Percentiles rank a stretch among this genome's conserved stretches.
Conservation (phyloP, 2,888 invertebrate genomes). For the Sisyra terminalis region DNA sequence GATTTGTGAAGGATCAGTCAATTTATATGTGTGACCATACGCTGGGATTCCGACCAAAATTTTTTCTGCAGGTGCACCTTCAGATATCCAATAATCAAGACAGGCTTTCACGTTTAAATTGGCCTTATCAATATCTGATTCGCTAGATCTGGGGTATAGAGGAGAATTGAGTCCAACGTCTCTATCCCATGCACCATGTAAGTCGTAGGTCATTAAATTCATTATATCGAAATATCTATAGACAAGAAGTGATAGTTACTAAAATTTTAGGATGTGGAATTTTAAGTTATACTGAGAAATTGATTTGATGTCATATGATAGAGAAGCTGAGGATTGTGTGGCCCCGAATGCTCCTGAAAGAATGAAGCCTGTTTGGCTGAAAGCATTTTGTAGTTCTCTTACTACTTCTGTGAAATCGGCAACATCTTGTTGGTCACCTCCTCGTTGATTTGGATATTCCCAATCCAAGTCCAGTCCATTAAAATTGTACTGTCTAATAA, state of each 20-base stretch:
- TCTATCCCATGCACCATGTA: slow-evolving; percentile 50
- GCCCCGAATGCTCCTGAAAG: slow-evolving; percentile 44
- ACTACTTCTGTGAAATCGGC: slow-evolving; percentile 34
- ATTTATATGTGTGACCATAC: slow-evolving; percentile 51
- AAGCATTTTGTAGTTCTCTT: slow-evolving; percentile 35
- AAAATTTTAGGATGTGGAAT: not conserved
- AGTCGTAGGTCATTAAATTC: slow-evolving; percentile 58
- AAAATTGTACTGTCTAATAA: slow-evolving; percentile 38
- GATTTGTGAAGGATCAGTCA: slow-evolving; percentile 28
- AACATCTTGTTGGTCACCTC: slow-evolving; percentile 29
- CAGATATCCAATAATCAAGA: slow-evolving; percentile 33
- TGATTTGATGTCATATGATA: slow-evolving; percentile 40
- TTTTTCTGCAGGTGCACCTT: slow-evolving; percentile 42
- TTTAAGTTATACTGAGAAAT: slow-evolving; percentile 30
- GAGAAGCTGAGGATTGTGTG: slow-evolving; percentile 27
- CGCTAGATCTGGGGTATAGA: slow-evolving; percentile 32
- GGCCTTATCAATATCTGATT: slow-evolving; percentile 18
- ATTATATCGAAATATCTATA: slow-evolving; percentile 44
- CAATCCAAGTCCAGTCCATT: slow-evolving; percentile 60
- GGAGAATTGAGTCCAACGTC: slow-evolving; percentile 51
- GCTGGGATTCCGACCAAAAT: slow-evolving; percentile 51
- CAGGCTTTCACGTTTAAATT: slow-evolving; percentile 28
- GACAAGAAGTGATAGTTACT: slow-evolving; percentile 12
- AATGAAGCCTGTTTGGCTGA: slow-evolving; percentile 32
- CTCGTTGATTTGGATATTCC: slow-evolving; percentile 49